These are phyloP conservation scores for Cygnus buccinator DNA, from an alignment of 2,113 vertebrate genomes.

Conservation along the genomic window DNA sequence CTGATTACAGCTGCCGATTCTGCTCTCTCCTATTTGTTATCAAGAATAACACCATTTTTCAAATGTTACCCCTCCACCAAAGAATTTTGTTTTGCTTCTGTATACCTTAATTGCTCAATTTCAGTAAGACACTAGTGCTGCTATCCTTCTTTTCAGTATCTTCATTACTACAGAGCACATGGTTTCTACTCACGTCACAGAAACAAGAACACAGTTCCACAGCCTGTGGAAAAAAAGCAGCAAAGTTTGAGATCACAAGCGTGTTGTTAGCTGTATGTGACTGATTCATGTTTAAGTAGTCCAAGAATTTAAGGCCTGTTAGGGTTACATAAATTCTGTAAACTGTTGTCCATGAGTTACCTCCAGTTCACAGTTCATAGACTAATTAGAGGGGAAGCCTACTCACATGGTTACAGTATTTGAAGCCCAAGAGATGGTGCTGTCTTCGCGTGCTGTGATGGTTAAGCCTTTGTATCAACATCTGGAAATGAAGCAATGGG, in stretches of 20 bases:
- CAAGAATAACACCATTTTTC: not conserved
- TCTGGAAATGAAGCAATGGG: slow-evolving; percentile 16
- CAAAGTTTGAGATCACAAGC: not conserved
- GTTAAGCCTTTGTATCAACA: not conserved
- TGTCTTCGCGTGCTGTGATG: not conserved
- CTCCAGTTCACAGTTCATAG: not conserved
- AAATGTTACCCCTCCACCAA: not conserved
- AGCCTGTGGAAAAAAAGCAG: not conserved
- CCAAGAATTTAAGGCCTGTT: not conserved
- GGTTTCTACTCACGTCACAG: not conserved
- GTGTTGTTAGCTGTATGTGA: not conserved
- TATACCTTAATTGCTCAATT: not conserved
- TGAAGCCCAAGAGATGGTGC: slow-evolving; percentile 35
- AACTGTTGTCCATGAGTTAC: not conserved
- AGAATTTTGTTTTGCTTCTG: not conserved
- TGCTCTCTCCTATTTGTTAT: not conserved
- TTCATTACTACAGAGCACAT: not conserved
- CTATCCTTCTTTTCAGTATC: not conserved
- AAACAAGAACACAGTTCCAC: not conserved
- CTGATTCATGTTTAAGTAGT: not conserved
- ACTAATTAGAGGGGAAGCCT: not conserved
- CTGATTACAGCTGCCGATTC: not conserved
- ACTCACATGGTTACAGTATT: not conserved
- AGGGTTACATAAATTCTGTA: not conserved
- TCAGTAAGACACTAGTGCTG: not conserved